Base-by-base conservation (phyloP, 1,140 invertebrate genomes). In the Leptinotarsa lineolata region DNA sequence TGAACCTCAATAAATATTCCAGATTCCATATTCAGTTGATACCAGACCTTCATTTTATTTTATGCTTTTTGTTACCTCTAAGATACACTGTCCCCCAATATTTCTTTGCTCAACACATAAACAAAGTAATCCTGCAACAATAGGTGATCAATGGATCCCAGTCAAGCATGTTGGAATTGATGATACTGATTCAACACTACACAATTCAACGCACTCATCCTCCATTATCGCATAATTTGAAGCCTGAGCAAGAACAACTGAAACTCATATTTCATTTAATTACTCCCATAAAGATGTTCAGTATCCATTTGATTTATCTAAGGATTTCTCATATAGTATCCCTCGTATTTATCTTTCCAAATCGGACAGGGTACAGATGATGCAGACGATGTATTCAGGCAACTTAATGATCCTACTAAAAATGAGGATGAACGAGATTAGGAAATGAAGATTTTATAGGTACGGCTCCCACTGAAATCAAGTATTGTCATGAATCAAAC, bases 261-360 rank as follows among this genome's bases (percentile, higher is more conserved):
- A 22, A 16, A 16, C 63, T 65, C 63, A 39, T 65, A 65, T 24
- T 15, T 65, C 39, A 65, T n/a, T 8, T 24, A 65, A 65, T 65
- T 65, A 65, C 63, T 24, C 22, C 16, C 63, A 24, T 65, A 65
- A 65, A 65, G 20, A 39, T 65, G 24, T 65, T 65, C 24, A 65
- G 22, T 65, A n/a, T 65, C 39, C 21, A 24, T 65, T 63, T 24
- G 24, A 30, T 65, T 65, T n/a, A 65, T 54, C 48, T 54, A 15
- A 54, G n/a, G n/a, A 54, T 54, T 16, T 54, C 48, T 18, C 48
- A 18, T 54, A 18, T 54, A 54, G 15, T 54, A 16, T n/a, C 48
- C 48, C 48, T n/a, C 48, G 48, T 54, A 54, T 54, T 54, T 54
- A 54, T 54, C 48, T 54, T 54, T n/a, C 48, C 48, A 54, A 54